Evolutionary conservation across 1,140 invertebrate genomes (phyloP).

Genomic region (Euura lappo): DNA sequence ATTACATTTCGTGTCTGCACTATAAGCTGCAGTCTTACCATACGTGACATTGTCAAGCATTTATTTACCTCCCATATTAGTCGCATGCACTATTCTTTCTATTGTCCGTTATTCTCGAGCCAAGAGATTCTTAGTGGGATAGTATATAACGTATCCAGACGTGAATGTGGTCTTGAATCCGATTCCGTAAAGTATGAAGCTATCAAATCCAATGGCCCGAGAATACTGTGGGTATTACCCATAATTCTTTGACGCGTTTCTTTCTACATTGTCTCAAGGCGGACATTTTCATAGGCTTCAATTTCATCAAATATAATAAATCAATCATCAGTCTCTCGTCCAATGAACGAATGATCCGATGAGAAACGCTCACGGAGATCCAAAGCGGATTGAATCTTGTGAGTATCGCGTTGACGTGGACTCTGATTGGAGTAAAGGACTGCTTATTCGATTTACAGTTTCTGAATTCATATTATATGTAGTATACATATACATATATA

Average conservation of each 20-base stretch:
- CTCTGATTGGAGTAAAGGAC: too few species aligned
- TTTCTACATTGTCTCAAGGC: conserved; percentile 21
- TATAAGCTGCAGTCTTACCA: too few species aligned
- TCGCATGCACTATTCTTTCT: conserved; percentile 24
- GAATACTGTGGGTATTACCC: conserved; percentile 54
- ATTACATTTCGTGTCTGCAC: too few species aligned
- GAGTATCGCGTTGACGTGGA: too few species aligned
- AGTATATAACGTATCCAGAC: conserved; percentile 46
- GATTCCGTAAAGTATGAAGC: conserved; percentile 59
- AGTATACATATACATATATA: neutral
- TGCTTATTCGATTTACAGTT: too few species aligned
- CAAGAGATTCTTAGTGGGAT: conserved; percentile 46
- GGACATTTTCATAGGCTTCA: conserved; percentile 19
- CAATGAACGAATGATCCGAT: too few species aligned
- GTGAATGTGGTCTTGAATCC: conserved; percentile 47
- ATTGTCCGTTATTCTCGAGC: conserved; percentile 48
- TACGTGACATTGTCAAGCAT: too few species aligned
- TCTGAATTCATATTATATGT: neutral
- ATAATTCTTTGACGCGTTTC: conserved; percentile 54
- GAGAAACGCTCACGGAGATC: too few species aligned
- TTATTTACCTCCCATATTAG: neutral
- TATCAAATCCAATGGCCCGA: conserved; percentile 57
- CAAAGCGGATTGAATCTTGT: too few species aligned
- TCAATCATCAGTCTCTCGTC: neutral
- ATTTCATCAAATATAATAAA: conserved; percentile 18